Evolutionary conservation across 37 sponge, comb jelly and placozoan species (phyloP).

Genomic region (Chondrilla cf. caribensis): DNA sequence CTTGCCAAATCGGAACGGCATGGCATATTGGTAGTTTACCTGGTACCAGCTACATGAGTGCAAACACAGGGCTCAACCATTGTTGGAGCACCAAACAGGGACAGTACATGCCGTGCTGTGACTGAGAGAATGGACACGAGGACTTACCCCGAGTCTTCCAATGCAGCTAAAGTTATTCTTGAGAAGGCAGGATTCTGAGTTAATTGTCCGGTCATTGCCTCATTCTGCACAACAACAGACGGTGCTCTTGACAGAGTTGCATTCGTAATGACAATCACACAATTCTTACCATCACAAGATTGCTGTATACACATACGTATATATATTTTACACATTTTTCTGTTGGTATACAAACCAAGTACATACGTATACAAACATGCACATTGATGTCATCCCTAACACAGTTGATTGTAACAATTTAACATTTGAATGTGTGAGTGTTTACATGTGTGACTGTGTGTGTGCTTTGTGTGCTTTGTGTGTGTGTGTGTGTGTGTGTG

Average conservation of each 20-base stretch:
- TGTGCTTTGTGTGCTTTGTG: too few species aligned
- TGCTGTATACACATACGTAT: not conserved
- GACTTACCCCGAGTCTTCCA: conserved; percentile 78
- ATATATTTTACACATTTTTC: not conserved
- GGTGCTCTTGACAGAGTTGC: not conserved
- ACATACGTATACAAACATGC: too few species aligned
- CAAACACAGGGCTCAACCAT: too few species aligned
- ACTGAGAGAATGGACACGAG: too few species aligned
- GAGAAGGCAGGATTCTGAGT: conserved; percentile 73
- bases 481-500: too few species aligned
- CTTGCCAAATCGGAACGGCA: not conserved
- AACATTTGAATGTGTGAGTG: too few species aligned
- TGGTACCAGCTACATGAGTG: not conserved
- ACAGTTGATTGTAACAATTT: too few species aligned
- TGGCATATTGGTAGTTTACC: not conserved
- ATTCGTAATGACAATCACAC: not conserved
- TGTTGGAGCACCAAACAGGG: too few species aligned
- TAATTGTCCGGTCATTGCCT: conserved; percentile 77
- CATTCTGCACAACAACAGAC: conserved; percentile 60
- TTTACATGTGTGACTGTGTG: too few species aligned
- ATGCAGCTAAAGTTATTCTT: conserved; percentile 51
- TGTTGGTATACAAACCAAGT: too few species aligned
- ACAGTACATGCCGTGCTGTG: too few species aligned
- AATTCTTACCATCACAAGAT: not conserved
- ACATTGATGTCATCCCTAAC: too few species aligned